Percentiles rank a stretch among this genome's conserved stretches.
Evolutionary conservation across 2,888 invertebrate species (phyloP).

Genomic region (Napeogenes sylphis): DNA sequence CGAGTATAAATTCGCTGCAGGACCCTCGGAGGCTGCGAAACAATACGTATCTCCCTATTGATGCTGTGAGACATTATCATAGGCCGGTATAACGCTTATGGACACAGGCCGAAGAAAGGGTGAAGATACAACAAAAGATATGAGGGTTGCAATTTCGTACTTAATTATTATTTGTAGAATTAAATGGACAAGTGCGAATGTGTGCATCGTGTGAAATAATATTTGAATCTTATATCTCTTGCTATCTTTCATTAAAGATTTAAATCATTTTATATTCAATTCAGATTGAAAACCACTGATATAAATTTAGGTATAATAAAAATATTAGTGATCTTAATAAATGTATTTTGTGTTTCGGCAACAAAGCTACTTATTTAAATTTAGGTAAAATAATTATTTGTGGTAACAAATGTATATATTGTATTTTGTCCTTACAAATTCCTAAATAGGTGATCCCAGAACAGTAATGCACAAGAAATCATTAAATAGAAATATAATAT

Average conservation of each 20-base stretch:
- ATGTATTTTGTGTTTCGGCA: too few species aligned
- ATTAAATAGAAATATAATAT: conserved; percentile 39
- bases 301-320: too few species aligned
- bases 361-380: too few species aligned
- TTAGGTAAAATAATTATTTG: too few species aligned
- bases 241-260: conserved; percentile 34
- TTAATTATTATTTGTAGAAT: conserved; percentile 56
- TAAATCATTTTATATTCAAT: too few species aligned
- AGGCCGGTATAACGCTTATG: conserved; percentile 56
- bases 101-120: conserved; percentile 65
- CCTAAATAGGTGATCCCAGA: not conserved
- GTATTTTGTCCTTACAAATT: not conserved
- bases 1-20: conserved; percentile 71
- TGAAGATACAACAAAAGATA: conserved; percentile 49
- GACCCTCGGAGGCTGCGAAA: conserved; percentile 73
- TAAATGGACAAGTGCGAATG: conserved; percentile 62
- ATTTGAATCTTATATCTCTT: conserved; percentile 8
- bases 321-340: too few species aligned
- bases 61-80: conserved; percentile 67
- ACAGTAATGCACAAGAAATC: conserved; percentile 26
- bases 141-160: conserved; percentile 57
- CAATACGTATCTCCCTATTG: conserved; percentile 65
- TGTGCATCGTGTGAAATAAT: conserved; percentile 58
- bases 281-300: too few species aligned
- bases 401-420: too few species aligned